Percentiles rank a stretch among this genome's conserved stretches.
Conservation (phyloP, 2,113 vertebrate species). For the Platysteira castanea region DNA sequence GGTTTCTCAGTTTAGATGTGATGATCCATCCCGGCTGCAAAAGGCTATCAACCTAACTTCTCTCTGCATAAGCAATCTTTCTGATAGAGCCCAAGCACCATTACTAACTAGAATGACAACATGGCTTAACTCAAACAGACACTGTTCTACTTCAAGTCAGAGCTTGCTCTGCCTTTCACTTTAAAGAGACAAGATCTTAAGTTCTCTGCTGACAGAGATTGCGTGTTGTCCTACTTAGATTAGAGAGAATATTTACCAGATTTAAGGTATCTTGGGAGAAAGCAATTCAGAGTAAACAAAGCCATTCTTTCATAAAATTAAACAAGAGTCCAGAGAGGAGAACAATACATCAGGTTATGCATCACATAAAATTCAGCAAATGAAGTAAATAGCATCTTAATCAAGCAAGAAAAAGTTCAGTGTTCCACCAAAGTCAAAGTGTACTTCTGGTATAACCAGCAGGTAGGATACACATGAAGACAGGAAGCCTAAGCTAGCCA, state of each 20-base stretch:
- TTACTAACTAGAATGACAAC: neutral
- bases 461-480: neutral
- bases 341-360: neutral
- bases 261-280: slow-evolving; percentile 2
- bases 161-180: neutral
- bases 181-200: neutral
- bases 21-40: neutral
- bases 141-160: neutral
- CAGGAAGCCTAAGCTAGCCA: neutral
- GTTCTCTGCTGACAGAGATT: neutral
- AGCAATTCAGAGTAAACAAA: neutral
- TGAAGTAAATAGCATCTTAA: neutral
- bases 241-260: neutral
- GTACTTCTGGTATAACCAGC: neutral
- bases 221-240: slow-evolving; percentile 18
- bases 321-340: neutral
- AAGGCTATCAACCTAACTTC: neutral
- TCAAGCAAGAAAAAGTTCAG: neutral
- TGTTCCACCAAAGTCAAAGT: neutral
- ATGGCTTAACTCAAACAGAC: neutral
- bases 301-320: neutral
- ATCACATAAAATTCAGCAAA: neutral
- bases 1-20: neutral
- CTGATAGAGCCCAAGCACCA: neutral
- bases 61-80: neutral